phyloP scores from a whole-genome alignment of 2,797 vertebrate species.

The Helarctos malayanus region DNA sequence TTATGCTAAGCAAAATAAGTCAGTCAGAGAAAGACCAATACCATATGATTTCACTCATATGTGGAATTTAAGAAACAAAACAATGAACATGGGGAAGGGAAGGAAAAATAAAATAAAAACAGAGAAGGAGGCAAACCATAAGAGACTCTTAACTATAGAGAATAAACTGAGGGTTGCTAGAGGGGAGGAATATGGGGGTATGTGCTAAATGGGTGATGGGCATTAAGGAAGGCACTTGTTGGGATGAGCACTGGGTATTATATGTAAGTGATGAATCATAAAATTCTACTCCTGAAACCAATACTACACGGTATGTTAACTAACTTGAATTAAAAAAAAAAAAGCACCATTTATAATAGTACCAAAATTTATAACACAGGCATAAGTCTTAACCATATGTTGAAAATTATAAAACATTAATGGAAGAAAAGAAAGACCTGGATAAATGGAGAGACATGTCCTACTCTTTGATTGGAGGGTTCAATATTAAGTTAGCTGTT shows the following conservation, averaged over 20 bases:
- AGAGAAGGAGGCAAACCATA: background rate
- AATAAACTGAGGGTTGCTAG: background rate
- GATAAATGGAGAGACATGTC: background rate
- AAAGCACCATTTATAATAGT: background rate
- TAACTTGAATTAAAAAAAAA: background rate
- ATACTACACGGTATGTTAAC: background rate
- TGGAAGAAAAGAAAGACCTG: background rate
- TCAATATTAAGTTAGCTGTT: background rate
- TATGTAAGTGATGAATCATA: background rate
- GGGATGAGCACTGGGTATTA: background rate
- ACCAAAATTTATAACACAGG: background rate
- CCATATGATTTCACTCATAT: too few species aligned
- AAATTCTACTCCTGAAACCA: background rate
- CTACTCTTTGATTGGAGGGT: background rate
- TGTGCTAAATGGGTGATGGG: background rate
- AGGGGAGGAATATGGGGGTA: too few species aligned
- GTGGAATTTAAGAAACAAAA: background rate
- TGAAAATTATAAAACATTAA: background rate
- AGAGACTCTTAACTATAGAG: too few species aligned
- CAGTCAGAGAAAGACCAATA: background rate
- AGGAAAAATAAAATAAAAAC: background rate
- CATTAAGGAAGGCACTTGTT: background rate
- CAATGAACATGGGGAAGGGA: background rate
- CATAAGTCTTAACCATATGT: background rate
- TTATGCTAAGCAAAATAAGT: too few species aligned